These are phyloP conservation scores for Dendrolimus pini DNA, from an alignment of 2,888 invertebrate species.

Conservation along the genomic window DNA sequence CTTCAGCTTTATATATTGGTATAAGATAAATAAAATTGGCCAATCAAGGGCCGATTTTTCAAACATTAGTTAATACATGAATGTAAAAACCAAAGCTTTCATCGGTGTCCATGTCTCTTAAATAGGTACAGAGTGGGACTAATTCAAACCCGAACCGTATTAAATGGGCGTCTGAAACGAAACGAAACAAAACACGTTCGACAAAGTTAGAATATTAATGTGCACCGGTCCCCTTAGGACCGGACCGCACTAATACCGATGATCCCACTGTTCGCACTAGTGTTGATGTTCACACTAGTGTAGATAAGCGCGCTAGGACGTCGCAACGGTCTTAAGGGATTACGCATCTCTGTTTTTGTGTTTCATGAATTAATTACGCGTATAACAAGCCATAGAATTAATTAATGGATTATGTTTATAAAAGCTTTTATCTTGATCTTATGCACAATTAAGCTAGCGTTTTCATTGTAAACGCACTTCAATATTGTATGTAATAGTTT, in stretches of 20 bases:
- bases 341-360: constrained; percentile 52
- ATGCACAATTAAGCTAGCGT: too few relatives aligned
- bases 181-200: constrained; percentile 57
- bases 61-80: too few relatives aligned
- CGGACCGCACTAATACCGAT: constrained; percentile 43
- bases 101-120: too few relatives aligned
- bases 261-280: constrained; percentile 7
- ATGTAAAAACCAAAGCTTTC: too few relatives aligned
- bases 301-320: constrained; percentile 37
- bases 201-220: constrained; percentile 69
- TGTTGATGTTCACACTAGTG: constrained; percentile 3
- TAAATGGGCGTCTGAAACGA: constrained; percentile 25
- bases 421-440: not conserved
- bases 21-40: too few relatives aligned
- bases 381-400: constrained; percentile 13
- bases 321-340: constrained; percentile 42
- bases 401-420: constrained; percentile 4
- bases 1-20: too few relatives aligned
- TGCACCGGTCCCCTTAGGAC: constrained; percentile 18
- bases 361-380: constrained; percentile 42
- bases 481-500: too few relatives aligned
- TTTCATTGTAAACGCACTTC: too few relatives aligned
- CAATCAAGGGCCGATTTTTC: too few relatives aligned
- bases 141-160: constrained; percentile 43
- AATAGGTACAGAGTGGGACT: constrained; percentile 21